Evolutionary conservation across 2,888 invertebrate genomes (phyloP).

Genomic region (Noctua janthina): DNA sequence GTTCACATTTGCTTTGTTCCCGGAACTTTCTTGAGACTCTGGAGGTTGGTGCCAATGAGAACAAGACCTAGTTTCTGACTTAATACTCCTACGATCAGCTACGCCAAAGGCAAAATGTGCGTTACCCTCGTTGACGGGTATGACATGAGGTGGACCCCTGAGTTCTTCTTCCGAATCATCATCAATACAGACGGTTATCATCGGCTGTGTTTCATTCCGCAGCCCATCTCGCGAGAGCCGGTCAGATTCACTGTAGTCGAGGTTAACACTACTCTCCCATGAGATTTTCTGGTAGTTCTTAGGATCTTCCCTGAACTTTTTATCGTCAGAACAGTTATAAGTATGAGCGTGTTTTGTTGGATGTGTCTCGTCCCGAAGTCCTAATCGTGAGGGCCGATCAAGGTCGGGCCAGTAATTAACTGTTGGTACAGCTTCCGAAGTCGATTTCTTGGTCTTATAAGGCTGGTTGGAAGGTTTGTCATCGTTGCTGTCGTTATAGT

Average conservation of each 20-base stretch:
- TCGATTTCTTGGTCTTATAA: background rate
- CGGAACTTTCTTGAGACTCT: background rate
- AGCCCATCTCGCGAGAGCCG: constrained; percentile 34
- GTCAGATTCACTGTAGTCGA: constrained; percentile 15
- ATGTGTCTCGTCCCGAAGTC: constrained; percentile 20
- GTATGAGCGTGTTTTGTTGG: background rate
- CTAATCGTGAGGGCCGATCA: constrained; percentile 36
- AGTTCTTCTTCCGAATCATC: constrained; percentile 14
- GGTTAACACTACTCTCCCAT: constrained; percentile 4
- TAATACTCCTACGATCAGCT: background rate
- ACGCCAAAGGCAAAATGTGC: background rate
- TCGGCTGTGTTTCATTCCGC: constrained; percentile 11
- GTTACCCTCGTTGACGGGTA: background rate
- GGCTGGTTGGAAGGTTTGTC: constrained; percentile 2
- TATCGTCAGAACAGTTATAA: constrained; percentile 32
- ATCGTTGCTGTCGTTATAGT: constrained; percentile 5
- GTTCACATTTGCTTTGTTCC: background rate
- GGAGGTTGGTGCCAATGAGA: background rate
- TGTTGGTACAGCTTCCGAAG: constrained; percentile 15
- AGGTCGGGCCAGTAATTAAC: constrained; percentile 16
- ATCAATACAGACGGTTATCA: background rate
- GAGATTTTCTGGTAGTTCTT: constrained; percentile 21
- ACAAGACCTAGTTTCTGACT: background rate
- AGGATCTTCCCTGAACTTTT: constrained; percentile 1
- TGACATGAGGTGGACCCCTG: background rate